Percentiles rank a stretch among this genome's conserved stretches.
These are phyloP conservation scores for Diorhabda elongata DNA, from an alignment of 1,140 invertebrate genomes.

Conservation along the genomic window DNA sequence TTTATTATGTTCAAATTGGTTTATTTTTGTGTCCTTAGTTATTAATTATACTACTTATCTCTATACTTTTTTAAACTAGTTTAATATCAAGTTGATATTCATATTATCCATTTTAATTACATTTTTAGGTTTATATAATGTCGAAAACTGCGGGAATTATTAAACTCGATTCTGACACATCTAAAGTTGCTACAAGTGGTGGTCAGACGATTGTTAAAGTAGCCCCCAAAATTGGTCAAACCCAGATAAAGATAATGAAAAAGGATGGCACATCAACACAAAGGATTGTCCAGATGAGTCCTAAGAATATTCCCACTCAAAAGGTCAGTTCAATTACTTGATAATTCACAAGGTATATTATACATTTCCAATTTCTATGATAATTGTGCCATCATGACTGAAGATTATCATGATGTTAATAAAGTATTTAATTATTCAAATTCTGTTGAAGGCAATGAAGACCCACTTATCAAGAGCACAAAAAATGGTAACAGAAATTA, in stretches of 20 bases:
- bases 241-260: conserved; percentile 43
- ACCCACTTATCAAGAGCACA: not conserved
- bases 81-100: too few species aligned
- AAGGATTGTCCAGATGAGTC: conserved; percentile 28
- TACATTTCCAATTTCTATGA: too few species aligned
- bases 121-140: conserved; percentile 61
- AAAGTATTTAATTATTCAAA: too few species aligned
- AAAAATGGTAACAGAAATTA: not conserved
- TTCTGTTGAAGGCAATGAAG: not conserved
- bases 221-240: conserved; percentile 44
- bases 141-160: conserved; percentile 62
- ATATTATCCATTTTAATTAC: too few species aligned
- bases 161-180: conserved; percentile 46
- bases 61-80: too few species aligned
- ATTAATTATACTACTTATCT: too few species aligned
- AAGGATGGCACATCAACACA: conserved; percentile 33
- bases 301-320: not conserved
- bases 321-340: not conserved
- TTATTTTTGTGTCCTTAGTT: too few species aligned
- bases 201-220: conserved; percentile 44
- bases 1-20: too few species aligned
- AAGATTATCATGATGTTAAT: too few species aligned
- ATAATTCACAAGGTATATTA: too few species aligned
- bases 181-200: conserved; percentile 38
- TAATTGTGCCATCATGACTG: too few species aligned